Conservation (phyloP, 2,888 invertebrate species). For the Metellina segmentata region DNA sequence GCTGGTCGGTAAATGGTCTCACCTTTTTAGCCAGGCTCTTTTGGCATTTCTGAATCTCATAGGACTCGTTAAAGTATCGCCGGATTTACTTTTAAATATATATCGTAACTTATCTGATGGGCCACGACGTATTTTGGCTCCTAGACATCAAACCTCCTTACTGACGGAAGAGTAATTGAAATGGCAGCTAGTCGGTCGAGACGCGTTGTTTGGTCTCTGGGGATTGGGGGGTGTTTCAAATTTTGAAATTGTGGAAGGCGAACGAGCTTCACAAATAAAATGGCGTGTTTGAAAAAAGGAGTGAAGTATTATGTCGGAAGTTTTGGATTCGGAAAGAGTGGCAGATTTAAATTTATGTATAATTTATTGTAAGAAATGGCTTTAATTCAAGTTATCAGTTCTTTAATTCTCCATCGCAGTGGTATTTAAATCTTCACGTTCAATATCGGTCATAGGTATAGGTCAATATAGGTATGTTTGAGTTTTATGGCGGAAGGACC, state of each 20-base stretch:
- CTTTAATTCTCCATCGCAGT: too few species aligned
- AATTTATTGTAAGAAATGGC: too few species aligned
- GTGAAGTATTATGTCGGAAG: too few species aligned
- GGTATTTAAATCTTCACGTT: too few species aligned
- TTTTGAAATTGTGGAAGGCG: background rate
- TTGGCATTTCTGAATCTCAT: conserved; percentile 11
- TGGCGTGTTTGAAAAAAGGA: too few species aligned
- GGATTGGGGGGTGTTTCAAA: background rate
- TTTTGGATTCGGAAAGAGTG: too few species aligned
- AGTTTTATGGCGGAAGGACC: too few species aligned
- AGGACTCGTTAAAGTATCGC: conserved; percentile 35
- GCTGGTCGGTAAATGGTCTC: conserved; percentile 29
- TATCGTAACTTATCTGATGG: conserved; percentile 13
- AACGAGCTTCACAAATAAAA: too few species aligned
- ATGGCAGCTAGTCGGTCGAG: background rate
- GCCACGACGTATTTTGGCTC: background rate
- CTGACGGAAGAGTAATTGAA: background rate
- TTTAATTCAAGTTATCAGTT: too few species aligned
- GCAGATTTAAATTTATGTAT: too few species aligned
- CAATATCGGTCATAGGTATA: too few species aligned
- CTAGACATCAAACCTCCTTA: background rate
- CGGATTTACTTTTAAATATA: conserved; percentile 41
- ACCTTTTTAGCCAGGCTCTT: conserved; percentile 35
- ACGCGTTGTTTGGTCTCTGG: background rate
- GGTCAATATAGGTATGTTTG: too few species aligned